Evolutionary conservation across 2,888 invertebrate species (phyloP), one percentile per base, ranked within the genome.

Genomic region (Hofmannophila pseudospretella): DNA sequence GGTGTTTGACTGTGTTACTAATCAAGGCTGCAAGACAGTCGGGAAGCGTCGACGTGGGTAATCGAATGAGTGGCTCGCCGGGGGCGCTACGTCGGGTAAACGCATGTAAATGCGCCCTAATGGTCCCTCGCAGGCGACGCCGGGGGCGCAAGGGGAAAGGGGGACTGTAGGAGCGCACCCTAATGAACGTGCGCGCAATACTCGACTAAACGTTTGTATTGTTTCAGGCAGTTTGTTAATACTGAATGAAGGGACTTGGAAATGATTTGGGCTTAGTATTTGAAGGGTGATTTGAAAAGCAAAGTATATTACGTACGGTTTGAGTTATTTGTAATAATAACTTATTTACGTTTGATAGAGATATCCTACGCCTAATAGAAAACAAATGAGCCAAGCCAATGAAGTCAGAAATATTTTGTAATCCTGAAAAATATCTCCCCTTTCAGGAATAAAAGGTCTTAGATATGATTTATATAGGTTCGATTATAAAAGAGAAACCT

Each of bases 31-130:
- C 32, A 36, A 42, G 37, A 33, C 38, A 36, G 41, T 32, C 12
- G 28, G 36, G 41, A 28, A 33, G 39, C 32, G 39, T 30, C 35
- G 38, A 36, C 32, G 41, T 33, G 26, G 29, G 49, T 70, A 65
- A 67, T 67, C 57, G 53, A 66, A 65, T 67, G 62, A 63, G 36
- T 23, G 45, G 43, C 27, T 41, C 4, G 23, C n/a, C n/a, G 4
- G 38, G 44, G 39, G 37, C 39, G 41, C 34, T 39, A 37, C 41
- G 42, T 22, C 14, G 19, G 43, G 39, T 39, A 39, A 45, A 54
- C 60, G 64, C 64, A 71, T 71, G 69, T 68, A 70, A 72, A 74
- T 72, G 62, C 38, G 43, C 47, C 58, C 52, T 67, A 66, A 68
- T 68, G 42, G 56, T 45, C 51, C 52, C 47, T 44, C 43, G 47